These are phyloP conservation scores for Ailuropoda melanoleuca DNA, from an alignment of 2,113 vertebrate genomes.

Conservation along the genomic window DNA sequence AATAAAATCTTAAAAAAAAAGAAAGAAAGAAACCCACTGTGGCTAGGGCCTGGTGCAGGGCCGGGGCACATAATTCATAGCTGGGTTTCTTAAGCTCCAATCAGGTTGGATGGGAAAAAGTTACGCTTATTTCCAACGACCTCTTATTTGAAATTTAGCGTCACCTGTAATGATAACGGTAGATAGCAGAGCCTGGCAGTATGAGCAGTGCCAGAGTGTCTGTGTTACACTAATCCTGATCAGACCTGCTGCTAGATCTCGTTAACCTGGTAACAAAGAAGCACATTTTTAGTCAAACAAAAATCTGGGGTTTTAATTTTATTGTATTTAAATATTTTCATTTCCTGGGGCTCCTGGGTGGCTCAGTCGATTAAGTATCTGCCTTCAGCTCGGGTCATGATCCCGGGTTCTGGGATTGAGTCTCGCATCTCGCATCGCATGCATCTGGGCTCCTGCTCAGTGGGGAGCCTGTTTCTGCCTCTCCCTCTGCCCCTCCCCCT, in stretches of 20 bases:
- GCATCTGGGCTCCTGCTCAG: no score
- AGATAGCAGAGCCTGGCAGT: neutral
- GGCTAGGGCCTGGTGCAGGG: neutral
- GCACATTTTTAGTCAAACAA: neutral
- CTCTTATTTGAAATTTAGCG: neutral
- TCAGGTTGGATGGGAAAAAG: neutral
- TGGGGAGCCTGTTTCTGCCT: no score
- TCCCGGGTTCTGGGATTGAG: no score
- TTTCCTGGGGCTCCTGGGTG: neutral
- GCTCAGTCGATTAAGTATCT: no score
- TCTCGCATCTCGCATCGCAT: no score
- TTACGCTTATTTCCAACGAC: neutral
- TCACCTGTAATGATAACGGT: neutral
- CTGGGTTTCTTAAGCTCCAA: neutral
- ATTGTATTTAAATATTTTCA: neutral
- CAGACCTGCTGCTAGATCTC: neutral
- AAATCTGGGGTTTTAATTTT: neutral
- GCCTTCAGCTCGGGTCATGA: no score
- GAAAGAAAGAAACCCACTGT: neutral
- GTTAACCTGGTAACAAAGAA: neutral
- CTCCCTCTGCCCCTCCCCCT: no score
- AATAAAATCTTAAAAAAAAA: no score
- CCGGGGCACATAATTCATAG: neutral
- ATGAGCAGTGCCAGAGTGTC: no score
- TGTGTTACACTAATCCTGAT: neutral